Evolutionary conservation across 2,113 vertebrate species (phyloP).

Genomic region (Paraplagusia blochii): DNA sequence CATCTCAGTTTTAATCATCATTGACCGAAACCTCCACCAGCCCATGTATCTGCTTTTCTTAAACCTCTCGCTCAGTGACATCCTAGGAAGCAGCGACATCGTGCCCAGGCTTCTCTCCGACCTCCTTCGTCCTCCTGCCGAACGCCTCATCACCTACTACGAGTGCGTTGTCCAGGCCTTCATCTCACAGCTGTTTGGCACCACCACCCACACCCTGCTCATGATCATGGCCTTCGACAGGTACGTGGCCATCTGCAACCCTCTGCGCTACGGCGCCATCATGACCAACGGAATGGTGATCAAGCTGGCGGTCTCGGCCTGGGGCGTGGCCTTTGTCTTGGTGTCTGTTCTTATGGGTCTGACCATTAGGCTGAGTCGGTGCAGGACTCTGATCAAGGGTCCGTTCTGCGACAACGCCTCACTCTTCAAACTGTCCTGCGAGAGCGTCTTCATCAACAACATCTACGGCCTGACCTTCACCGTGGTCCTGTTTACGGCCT

Average conservation of each 20-base stretch:
- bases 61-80: slow-evolving; percentile 57
- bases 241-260: slow-evolving; percentile 69
- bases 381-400: slow-evolving; percentile 44
- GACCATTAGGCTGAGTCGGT: slow-evolving; percentile 52
- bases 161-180: slow-evolving; percentile 63
- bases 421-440: slow-evolving; percentile 59
- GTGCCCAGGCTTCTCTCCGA: slow-evolving; percentile 46
- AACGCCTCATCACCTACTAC: slow-evolving; percentile 50
- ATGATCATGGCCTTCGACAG: slow-evolving; percentile 71
- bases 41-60: slow-evolving; percentile 67
- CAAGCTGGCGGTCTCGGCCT: slow-evolving; percentile 51
- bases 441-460: slow-evolving; percentile 50
- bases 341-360: slow-evolving; percentile 58
- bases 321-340: slow-evolving; percentile 43
- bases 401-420: slow-evolving; percentile 56
- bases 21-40: slow-evolving; percentile 49
- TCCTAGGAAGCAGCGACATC: slow-evolving; percentile 39
- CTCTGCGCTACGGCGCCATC: slow-evolving; percentile 52
- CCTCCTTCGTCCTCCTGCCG: slow-evolving; percentile 24
- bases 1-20: slow-evolving; percentile 32
- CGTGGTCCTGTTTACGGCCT: slow-evolving; percentile 21
- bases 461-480: slow-evolving; percentile 48
- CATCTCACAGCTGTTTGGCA: slow-evolving; percentile 38
- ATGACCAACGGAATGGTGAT: slow-evolving; percentile 58
- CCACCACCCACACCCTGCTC: slow-evolving; percentile 48